These are phyloP conservation scores for Zelleria hepariella DNA, from an alignment of 2,888 invertebrate genomes.

Conservation along the genomic window DNA sequence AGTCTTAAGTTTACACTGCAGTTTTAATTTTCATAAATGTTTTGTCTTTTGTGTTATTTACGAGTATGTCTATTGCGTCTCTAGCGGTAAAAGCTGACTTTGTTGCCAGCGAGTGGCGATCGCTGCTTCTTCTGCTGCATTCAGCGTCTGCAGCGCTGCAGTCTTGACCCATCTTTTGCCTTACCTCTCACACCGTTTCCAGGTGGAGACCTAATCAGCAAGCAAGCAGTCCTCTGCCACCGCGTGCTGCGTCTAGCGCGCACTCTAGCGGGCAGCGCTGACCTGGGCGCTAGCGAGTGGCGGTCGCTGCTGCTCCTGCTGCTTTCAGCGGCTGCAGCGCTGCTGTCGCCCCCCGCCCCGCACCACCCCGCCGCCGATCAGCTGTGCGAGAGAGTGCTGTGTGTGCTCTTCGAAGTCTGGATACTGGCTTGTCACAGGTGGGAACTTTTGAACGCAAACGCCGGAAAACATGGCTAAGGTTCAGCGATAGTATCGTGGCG, in stretches of 20 bases:
- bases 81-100: slow-evolving; percentile 68
- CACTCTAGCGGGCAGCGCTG: slow-evolving; percentile 66
- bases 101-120: slow-evolving; percentile 92
- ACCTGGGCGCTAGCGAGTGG: slow-evolving; percentile 90
- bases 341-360: slow-evolving; percentile 92
- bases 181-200: too few relatives aligned
- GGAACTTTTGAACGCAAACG: too few relatives aligned
- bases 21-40: too few relatives aligned
- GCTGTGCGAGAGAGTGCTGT: slow-evolving; percentile 92
- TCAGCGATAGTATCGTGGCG: neutral
- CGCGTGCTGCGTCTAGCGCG: slow-evolving; percentile 89
- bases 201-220: slow-evolving; percentile 92
- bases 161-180: too few relatives aligned
- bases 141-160: too few relatives aligned
- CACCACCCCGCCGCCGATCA: slow-evolving; percentile 97
- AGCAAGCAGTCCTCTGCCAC: slow-evolving; percentile 95
- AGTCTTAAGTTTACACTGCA: too few relatives aligned
- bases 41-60: too few relatives aligned
- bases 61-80: too few relatives aligned
- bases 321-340: slow-evolving; percentile 85
- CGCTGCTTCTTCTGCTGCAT: slow-evolving; percentile 87
- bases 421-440: slow-evolving; percentile 70
- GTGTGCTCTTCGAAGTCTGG: slow-evolving; percentile 91
- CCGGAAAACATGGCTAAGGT: neutral
- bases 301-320: slow-evolving; percentile 89